Base-by-base conservation (phyloP, 2,113 vertebrate species). In the Bungarus multicinctus region DNA sequence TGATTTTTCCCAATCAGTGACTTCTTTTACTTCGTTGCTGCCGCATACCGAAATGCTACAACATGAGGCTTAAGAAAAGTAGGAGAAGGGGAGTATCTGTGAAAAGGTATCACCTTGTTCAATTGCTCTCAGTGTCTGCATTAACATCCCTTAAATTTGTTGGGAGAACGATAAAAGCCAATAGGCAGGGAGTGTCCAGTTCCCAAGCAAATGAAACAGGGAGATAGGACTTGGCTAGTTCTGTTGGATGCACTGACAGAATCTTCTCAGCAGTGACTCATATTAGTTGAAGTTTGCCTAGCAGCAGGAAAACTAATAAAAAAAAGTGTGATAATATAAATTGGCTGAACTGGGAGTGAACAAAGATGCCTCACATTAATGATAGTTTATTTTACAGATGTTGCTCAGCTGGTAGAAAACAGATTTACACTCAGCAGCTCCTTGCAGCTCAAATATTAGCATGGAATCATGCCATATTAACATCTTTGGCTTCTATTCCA, bases 221-320 rank as follows among this genome's bases (percentile, higher is more conserved):
- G 69, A n/a, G 27, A 58, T 8, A 89, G 20, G 43, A 23, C 20
- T 89, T 7, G 2, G 54, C 86, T 93, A 92, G 88, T 93, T 95
- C 25, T 0, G 0, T 81, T 88, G 64, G 92, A 89, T 25, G 89
- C 57, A 89, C 92, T 27, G 11, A 90, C 47, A 91, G 89, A 91
- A 92, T 95, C 95, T 95, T 96, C 94, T 93, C 95, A 96, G 95
- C 95, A 94, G 96, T 95, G 30, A 90, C 30, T 93, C 94, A 39
- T 92, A 94, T 92, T 94, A 95, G 90, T 87, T 93, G 85, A 95
- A 94, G 94, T 96, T 96, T 94, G 93, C 94, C 93, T 96, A 95
- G 92, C 95, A 96, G 95, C 94, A 96, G 96, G 96, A 55, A 94
- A 94, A 96, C 93, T 96, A 95, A 96, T 97, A 96, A 97, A 96